A percentile compares a stretch with the other conserved stretches of the same genome.
Conservation (phyloP, 2,888 invertebrate genomes). For the Apotomis betuletana region DNA sequence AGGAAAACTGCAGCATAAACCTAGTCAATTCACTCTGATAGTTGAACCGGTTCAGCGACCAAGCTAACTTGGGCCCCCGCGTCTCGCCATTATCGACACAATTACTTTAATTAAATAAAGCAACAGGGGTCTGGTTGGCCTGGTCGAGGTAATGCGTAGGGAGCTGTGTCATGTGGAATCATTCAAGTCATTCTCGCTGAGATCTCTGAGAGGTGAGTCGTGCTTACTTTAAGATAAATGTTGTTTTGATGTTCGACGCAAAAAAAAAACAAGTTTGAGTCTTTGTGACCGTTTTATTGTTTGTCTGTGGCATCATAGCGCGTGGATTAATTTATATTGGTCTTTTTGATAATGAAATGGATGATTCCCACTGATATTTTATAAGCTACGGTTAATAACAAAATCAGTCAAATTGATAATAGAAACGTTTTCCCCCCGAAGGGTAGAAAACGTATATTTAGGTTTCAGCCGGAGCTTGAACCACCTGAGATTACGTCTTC, state of each 20-base stretch:
- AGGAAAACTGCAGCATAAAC: conserved; percentile 31
- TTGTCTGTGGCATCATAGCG: too few relatives aligned
- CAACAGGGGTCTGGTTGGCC: conserved; percentile 20
- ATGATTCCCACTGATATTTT: too few relatives aligned
- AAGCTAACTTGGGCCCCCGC: conserved; percentile 23
- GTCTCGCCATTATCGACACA: conserved; percentile 36
- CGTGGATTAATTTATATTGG: too few relatives aligned
- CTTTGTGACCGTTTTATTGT: background rate
- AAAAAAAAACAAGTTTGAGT: background rate
- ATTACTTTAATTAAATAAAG: conserved; percentile 7
- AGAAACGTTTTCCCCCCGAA: too few relatives aligned
- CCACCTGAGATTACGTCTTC: too few relatives aligned
- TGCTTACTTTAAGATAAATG: conserved; percentile 41
- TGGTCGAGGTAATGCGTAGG: conserved; percentile 21
- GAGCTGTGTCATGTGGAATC: conserved; percentile 15
- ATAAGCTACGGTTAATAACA: too few relatives aligned
- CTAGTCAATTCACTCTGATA: conserved; percentile 20
- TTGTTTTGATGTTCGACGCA: background rate
- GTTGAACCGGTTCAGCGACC: conserved; percentile 44
- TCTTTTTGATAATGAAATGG: too few relatives aligned
- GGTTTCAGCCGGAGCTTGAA: too few relatives aligned
- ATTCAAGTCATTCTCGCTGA: conserved; percentile 49
- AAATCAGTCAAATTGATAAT: too few relatives aligned
- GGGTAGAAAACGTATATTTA: too few relatives aligned
- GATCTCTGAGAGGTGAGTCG: conserved; percentile 57